phyloP scores from a whole-genome alignment of 2,888 invertebrate species.

The Parnassius orleans region DNA sequence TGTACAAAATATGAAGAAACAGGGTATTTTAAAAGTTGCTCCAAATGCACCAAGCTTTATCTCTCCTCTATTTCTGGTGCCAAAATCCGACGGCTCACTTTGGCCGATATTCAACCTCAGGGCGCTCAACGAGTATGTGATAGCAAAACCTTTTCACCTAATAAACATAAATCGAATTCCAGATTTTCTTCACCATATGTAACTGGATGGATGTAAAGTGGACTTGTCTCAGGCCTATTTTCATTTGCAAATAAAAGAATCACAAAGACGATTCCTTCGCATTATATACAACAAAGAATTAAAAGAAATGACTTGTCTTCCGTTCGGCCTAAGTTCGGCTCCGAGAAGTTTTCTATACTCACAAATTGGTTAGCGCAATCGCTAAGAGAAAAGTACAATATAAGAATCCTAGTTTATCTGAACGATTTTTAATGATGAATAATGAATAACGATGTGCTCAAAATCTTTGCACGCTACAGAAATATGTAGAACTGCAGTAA shows the following conservation, averaged over 20 bases:
- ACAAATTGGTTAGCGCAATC: too few relatives aligned
- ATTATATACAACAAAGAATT: slow-evolving; percentile 27
- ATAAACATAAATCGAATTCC: neutral
- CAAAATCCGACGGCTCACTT: too few relatives aligned
- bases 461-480: too few relatives aligned
- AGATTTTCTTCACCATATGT: neutral
- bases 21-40: too few relatives aligned
- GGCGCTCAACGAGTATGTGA: neutral
- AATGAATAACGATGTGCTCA: too few relatives aligned
- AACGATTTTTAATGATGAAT: slow-evolving; percentile 35
- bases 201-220: neutral
- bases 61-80: too few relatives aligned
- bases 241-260: too few relatives aligned
- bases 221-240: slow-evolving; percentile 27
- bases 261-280: too few relatives aligned
- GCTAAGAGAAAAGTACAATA: neutral
- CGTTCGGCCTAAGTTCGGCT: slow-evolving; percentile 33
- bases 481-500: too few relatives aligned
- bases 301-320: slow-evolving; percentile 32
- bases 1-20: too few relatives aligned
- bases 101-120: too few relatives aligned
- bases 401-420: slow-evolving; percentile 30
- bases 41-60: too few relatives aligned
- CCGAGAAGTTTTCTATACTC: slow-evolving; percentile 27
- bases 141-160: neutral